Evolutionary conservation across 35 echinoderm and acorn worm genomes (phyloP), one percentile per base, ranked within the genome.

Genomic region (Acanthaster planci): DNA sequence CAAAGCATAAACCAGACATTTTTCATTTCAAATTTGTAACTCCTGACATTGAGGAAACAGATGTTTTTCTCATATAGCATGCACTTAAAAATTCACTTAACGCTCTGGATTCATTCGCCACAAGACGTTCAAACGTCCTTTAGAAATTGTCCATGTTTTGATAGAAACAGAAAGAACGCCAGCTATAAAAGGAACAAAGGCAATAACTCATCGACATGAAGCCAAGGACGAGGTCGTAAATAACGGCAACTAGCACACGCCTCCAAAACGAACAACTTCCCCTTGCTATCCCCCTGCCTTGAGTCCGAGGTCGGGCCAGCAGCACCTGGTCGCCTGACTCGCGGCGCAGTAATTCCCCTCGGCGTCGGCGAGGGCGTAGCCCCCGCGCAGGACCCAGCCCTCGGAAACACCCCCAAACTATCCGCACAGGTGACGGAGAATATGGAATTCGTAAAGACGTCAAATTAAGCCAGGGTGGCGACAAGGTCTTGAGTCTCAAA

Each of bases 241-340:
- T 72, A 23, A 27, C 14, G 14, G 64, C 64, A 72, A 26, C 64
- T 2, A 72, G 30, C 30, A 26, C 19, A 26, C 64, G 64, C 64
- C 64, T 19, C 18, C 64, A 72, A 72, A 72, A 72, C 64, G 26
- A 72, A 72, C 64, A 72, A 72, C 64, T 72, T 72, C 64, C 64
- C 64, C 30, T 72, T 19, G 14, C 64, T 19, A 27, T 12, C 64
- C 34, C 21, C 8, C 21, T 26, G 34, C 64, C 64, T 72, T 72
- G 64, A 72, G 30, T 26, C 64, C 18, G 64, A 6, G 64, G 64
- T 29, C 42, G 42, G 64, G 10, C 14, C 30, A 14, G 26, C 34
- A 21, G 3, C 29, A 72, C 14, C 64, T 29, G 14, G 26, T 72
- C 23, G 23, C 64, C 19, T 29, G 64, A 12, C 4, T 12, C 12